Conservation (phyloP, 2,797 vertebrate genomes). For the Propithecus perrieri region DNA sequence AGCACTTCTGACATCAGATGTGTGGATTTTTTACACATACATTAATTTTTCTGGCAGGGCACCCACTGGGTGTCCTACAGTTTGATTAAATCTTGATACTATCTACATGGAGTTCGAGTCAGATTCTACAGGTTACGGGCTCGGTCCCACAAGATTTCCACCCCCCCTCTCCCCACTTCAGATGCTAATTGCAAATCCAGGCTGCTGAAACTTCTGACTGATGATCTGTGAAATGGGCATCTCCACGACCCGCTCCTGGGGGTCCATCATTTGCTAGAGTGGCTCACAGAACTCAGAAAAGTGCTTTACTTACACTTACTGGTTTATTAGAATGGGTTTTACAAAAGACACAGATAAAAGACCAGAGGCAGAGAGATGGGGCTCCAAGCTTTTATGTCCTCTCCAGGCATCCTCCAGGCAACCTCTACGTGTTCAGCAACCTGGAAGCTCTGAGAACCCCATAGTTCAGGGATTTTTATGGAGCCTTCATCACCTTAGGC, state of each 20-base stretch:
- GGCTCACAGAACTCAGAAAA: neutral
- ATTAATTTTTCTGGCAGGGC: neutral
- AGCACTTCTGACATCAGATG: neutral
- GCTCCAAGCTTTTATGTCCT: neutral
- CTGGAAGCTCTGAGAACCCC: neutral
- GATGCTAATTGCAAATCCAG: neutral
- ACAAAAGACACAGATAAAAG: neutral
- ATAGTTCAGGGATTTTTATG: neutral
- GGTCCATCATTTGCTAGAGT: neutral
- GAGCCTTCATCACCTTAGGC: neutral
- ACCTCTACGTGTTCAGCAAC: neutral
- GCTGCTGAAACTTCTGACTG: neutral
- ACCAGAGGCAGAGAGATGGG: neutral
- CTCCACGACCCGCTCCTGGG: too few relatives aligned
- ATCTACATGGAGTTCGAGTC: neutral
- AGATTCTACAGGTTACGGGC: neutral
- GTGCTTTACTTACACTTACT: neutral
- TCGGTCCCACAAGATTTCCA: neutral
- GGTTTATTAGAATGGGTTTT: neutral
- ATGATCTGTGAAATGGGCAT: neutral
- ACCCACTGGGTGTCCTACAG: neutral
- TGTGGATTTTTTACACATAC: neutral
- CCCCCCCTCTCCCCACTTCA: neutral
- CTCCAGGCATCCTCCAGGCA: neutral
- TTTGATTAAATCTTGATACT: neutral